Conservation (phyloP, 1,140 invertebrate genomes). For the Penaeus vannamei region DNA sequence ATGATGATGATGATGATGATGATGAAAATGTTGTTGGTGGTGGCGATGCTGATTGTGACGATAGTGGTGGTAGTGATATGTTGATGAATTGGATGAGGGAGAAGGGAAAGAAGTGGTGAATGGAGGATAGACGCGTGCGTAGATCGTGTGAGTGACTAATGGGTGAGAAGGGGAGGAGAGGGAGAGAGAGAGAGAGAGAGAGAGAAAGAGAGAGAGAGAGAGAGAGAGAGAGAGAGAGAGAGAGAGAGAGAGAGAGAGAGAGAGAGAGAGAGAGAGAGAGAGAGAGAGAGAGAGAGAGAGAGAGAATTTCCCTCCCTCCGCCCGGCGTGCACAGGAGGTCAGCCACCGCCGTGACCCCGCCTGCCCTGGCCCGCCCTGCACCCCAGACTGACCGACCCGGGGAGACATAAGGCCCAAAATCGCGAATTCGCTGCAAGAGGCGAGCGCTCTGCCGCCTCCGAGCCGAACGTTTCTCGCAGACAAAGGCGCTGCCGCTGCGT, state of each 20-base stretch:
- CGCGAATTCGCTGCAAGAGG: too few relatives aligned
- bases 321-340: too few relatives aligned
- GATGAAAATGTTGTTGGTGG: neutral
- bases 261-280: neutral
- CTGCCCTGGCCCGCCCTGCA: too few relatives aligned
- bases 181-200: neutral
- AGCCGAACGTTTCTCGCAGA: too few relatives aligned
- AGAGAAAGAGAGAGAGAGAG: neutral
- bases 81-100: neutral
- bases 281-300: constrained; percentile 16
- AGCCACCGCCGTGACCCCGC: too few relatives aligned
- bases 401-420: too few relatives aligned
- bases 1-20: neutral
- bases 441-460: too few relatives aligned
- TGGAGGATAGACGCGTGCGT: neutral
- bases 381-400: too few relatives aligned
- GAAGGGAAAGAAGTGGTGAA: neutral
- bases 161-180: neutral
- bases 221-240: neutral
- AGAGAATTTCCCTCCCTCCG: neutral
- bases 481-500: too few relatives aligned
- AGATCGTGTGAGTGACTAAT: neutral
- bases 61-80: neutral
- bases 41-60: neutral
- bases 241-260: too few relatives aligned